Conservation (phyloP, 2,797 vertebrate species). For the Thripadectes ignobilis region DNA sequence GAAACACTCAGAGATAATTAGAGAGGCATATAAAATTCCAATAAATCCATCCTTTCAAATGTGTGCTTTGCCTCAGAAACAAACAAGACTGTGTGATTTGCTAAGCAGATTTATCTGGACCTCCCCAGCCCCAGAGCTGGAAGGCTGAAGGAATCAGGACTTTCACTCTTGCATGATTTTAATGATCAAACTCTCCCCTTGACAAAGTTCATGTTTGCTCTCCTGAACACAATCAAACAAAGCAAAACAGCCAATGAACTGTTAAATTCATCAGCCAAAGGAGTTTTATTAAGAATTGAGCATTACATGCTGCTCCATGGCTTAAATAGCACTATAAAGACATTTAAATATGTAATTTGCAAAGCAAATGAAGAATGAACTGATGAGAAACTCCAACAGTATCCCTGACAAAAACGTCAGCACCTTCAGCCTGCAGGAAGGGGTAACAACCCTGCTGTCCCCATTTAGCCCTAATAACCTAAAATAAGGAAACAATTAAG, state of each 20-base stretch:
- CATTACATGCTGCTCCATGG: rapidly evolving
- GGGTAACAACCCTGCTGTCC: too few relatives aligned
- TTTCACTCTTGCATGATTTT: background rate
- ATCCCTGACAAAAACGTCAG: background rate
- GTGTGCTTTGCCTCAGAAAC: background rate
- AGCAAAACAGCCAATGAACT: background rate
- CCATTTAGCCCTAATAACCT: background rate
- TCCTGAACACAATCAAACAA: background rate
- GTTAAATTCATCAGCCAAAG: background rate
- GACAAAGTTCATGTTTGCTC: slow-evolving; percentile 48
- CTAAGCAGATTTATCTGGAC: background rate
- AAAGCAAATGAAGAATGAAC: rapidly evolving
- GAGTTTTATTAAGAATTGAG: rapidly evolving
- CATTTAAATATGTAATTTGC: background rate
- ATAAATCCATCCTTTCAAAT: background rate
- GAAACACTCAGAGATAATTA: background rate
- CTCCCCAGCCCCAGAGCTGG: background rate
- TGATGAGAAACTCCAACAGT: background rate
- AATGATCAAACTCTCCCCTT: background rate
- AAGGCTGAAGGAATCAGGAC: background rate
- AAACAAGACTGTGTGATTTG: background rate
- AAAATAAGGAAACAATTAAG: background rate
- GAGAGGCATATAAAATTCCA: background rate
- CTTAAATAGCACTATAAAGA: background rate
- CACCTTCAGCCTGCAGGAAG: background rate